Evolutionary conservation across 2,113 vertebrate genomes (phyloP), one percentile per base, ranked within the genome.

Genomic region (Chamaetylas fuelleborni): DNA sequence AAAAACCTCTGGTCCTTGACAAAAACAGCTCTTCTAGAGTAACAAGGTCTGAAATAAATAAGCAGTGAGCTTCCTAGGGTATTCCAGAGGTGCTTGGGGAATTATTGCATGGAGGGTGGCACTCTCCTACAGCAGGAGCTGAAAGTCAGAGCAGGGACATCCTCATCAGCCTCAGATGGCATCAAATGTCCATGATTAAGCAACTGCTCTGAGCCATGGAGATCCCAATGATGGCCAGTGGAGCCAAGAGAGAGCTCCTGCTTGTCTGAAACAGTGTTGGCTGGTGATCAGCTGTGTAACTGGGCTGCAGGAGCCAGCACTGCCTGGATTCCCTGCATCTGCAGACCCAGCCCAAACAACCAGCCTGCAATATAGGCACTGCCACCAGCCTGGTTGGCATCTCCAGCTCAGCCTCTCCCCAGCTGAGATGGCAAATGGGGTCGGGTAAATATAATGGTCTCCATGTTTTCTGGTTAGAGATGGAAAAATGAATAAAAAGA

Each of bases 141-240:
- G 50, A 36, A 92, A 92, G 43, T 18, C 61, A 64, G 88, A 76
- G 48, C 53, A 72, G 45, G 11, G 17, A 56, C 13, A 47, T 40
- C 43, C 51, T 92, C 1, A 0, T 31, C 8, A 45, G 15, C 36
- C 74, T 92, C 65, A 82, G 33, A 48, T 40, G 43, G n/a, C 70
- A 82, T 74, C 42, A 88, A 26, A 85, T 76, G 23, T 62, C 74
- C 57, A 25, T 33, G 79, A 72, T 51, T 67, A 88, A 90, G 70
- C 31, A 90, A 51, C 53, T 2, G 1, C 69, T 76, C 40, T 45
- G 48, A 81, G 51, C 18, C 17, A 58, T 9, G 31, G 78, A 71
- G 56, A 77, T 72, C 62, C 53, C 6, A 2, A 0, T 43, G 13
- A 12, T 57, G 57, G n/a, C 33, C 34, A 82, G 4, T 1, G 1